A percentile compares a stretch with the other conserved stretches of the same genome.
Evolutionary conservation across 1,140 invertebrate species (phyloP).

Genomic region (Sitodiplosis mosellana): DNA sequence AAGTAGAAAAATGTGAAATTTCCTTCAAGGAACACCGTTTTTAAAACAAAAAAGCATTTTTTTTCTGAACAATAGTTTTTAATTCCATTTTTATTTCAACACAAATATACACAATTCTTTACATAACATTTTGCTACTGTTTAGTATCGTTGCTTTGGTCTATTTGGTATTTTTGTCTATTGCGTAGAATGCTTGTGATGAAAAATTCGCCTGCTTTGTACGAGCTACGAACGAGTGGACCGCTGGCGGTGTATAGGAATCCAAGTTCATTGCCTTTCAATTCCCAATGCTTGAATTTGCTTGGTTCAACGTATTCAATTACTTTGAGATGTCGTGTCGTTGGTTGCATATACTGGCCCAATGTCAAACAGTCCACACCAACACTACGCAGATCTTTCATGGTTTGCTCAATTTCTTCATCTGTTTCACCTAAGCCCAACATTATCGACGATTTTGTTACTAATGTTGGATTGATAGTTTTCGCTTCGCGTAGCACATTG

Average conservation of each 20-base stretch:
- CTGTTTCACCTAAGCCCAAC: constrained; percentile 92
- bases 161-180: not conserved
- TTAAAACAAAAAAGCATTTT: too few relatives aligned
- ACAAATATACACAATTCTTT: too few relatives aligned
- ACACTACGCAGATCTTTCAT: constrained; percentile 60
- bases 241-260: constrained; percentile 94
- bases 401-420: constrained; percentile 73
- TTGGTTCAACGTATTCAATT: constrained; percentile 91
- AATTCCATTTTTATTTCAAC: too few relatives aligned
- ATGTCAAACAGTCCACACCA: constrained; percentile 86
- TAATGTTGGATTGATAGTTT: constrained; percentile 55
- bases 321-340: constrained; percentile 93
- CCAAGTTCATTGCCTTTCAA: constrained; percentile 66
- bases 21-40: too few relatives aligned
- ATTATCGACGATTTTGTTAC: constrained; percentile 98
- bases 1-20: too few relatives aligned
- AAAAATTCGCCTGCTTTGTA: constrained; percentile 95
- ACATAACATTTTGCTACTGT: too few relatives aligned
- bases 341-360: constrained; percentile 99
- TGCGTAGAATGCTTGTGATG: constrained; percentile 55
- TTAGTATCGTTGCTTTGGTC: too few relatives aligned
- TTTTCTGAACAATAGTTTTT: too few relatives aligned
- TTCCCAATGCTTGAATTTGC: constrained; percentile 88
- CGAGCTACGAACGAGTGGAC: constrained; percentile 89
- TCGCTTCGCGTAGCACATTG: constrained; percentile 61